Conservation (phyloP, 2,113 vertebrate genomes). For the Anseranas semipalmata region DNA sequence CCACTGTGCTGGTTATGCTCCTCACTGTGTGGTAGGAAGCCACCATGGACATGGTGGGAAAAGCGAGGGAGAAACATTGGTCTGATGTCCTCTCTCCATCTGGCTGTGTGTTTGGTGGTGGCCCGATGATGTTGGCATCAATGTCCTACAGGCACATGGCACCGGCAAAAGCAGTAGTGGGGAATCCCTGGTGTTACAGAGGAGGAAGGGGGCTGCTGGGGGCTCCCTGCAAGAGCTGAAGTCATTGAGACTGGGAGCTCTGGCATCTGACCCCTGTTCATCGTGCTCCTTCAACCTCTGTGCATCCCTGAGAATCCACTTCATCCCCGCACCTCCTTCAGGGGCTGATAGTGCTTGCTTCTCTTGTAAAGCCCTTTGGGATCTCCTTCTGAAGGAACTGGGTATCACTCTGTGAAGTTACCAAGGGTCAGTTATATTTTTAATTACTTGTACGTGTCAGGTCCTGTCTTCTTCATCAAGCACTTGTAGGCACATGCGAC, state of each 20-base stretch:
- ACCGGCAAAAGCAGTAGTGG: not conserved
- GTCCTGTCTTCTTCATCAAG: not conserved
- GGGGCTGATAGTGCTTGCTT: not conserved
- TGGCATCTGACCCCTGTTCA: not conserved
- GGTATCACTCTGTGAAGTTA: not conserved
- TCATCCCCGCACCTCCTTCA: not conserved
- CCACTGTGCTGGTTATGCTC: not conserved
- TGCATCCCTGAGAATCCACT: not conserved
- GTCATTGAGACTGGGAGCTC: not conserved
- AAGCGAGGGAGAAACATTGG: not conserved
- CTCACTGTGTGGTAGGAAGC: not conserved
- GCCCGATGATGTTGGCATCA: accelerated
- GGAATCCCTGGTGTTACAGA: not conserved
- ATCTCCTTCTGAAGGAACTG: not conserved
- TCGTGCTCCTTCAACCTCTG: accelerated
- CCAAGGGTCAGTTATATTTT: not conserved
- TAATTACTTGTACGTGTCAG: not conserved
- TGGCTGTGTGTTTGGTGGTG: not conserved
- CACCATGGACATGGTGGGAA: not conserved
- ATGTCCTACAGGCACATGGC: not conserved
- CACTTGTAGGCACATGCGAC: not conserved
- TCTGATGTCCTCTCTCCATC: not conserved
- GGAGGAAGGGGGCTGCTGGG: not conserved
- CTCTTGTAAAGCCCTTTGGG: not conserved
- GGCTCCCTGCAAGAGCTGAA: not conserved